These are phyloP conservation scores for Onchidella celtica DNA, from an alignment of 2,888 invertebrate genomes.

Conservation along the genomic window DNA sequence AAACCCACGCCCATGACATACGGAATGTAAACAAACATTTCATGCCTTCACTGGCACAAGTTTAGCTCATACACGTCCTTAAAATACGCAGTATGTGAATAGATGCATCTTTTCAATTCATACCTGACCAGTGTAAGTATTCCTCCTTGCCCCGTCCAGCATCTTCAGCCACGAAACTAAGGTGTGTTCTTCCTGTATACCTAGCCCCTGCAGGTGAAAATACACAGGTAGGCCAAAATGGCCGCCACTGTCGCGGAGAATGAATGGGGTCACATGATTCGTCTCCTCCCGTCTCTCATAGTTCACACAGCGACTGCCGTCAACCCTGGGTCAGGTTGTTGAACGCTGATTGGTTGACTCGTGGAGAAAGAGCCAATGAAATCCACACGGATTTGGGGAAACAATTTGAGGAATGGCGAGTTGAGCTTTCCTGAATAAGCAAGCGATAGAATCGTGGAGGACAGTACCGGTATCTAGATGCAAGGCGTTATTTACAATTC, in stretches of 20 bases:
- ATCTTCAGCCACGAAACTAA: not conserved
- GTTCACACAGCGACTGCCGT: not conserved
- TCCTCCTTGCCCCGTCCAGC: constrained; percentile 13
- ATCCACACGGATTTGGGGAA: not conserved
- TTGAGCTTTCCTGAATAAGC: too few relatives aligned
- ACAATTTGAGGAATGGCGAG: constrained; percentile 7
- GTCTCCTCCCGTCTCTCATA: too few relatives aligned
- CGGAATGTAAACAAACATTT: too few relatives aligned
- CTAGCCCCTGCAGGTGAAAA: constrained; percentile 15
- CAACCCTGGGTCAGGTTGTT: not conserved
- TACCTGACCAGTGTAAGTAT: constrained; percentile 23
- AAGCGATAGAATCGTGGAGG: not conserved
- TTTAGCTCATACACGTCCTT: too few relatives aligned
- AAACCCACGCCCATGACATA: too few relatives aligned
- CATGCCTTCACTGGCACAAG: too few relatives aligned
- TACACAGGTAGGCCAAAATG: constrained; percentile 34
- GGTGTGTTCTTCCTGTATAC: not conserved
- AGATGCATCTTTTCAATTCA: not conserved
- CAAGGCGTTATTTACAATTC: too few relatives aligned
- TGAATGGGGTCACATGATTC: constrained; percentile 29
- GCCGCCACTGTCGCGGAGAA: not conserved
- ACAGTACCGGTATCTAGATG: too few relatives aligned
- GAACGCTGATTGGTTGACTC: not conserved
- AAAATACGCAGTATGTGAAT: too few relatives aligned
- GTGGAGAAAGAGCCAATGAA: not conserved